Evolutionary conservation across 2,888 invertebrate genomes (phyloP).

Genomic region (Pollenia amentaria): DNA sequence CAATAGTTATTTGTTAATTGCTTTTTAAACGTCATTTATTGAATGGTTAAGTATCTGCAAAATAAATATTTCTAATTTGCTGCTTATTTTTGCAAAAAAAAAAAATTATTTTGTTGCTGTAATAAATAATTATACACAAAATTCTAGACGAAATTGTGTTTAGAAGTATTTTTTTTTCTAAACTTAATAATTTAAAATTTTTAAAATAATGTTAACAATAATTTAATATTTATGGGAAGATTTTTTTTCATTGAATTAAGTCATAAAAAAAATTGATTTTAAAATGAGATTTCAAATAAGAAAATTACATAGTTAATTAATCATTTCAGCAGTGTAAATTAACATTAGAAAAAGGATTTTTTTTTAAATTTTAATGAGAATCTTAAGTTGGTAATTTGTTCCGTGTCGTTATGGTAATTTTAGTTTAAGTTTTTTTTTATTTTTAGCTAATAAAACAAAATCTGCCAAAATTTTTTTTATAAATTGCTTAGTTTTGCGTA

Average conservation of each 20-base stretch:
- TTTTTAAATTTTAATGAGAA: background rate
- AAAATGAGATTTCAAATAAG: background rate
- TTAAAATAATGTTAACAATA: constrained; percentile 15
- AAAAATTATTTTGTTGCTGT: background rate
- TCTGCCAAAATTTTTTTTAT: no score
- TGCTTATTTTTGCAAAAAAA: background rate
- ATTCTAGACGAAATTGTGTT: constrained; percentile 19
- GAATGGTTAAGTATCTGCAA: constrained; percentile 4
- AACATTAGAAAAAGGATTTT: background rate
- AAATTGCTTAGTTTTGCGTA: no score
- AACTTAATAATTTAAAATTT: background rate
- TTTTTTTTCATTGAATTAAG: constrained; percentile 14
- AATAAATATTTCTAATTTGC: constrained; percentile 25
- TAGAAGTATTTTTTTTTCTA: background rate
- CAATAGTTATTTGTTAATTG: constrained; percentile 47
- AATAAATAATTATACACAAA: constrained; percentile 15
- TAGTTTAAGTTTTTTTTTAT: background rate
- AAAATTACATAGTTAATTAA: constrained; percentile 39
- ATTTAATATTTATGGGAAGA: constrained; percentile 56
- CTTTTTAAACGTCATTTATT: constrained; percentile 59
- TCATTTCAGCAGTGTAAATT: constrained; percentile 37
- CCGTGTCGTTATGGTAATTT: background rate
- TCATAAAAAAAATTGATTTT: constrained; percentile 20
- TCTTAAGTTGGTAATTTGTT: constrained; percentile 7
- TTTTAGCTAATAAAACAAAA: background rate